Evolutionary conservation across 2,113 vertebrate genomes (phyloP), one percentile per base, ranked within the genome.

Genomic region (Serinus canaria): DNA sequence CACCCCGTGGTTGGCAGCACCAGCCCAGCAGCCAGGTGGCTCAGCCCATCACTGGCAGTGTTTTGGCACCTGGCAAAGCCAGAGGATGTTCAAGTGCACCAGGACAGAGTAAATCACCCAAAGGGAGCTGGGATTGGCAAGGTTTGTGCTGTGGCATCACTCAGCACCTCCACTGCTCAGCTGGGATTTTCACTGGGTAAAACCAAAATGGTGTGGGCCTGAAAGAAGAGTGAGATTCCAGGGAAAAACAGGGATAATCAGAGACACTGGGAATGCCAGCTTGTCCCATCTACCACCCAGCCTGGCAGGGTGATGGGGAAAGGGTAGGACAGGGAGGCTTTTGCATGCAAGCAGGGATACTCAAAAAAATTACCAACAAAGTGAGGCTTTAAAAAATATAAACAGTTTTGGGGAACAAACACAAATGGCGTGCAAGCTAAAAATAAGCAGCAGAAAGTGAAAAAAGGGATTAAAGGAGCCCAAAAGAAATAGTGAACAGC

Each of bases 381-480:
- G 52, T 0, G 23, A 35, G 52, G 24, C 39, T 92, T 90, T 92
- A 68, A 68, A 60, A 79, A 93, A 90, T 41, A 58, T n/a, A 91
- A 96, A 92, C 94, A 92, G 47, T 92, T 62, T 44, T 1, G 64
- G 64, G 67, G 83, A 78, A 83, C 83, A 64, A 67, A 84, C 6
- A 23, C 55, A 52, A 69, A 63, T 2, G 12, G 67, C 1, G 5
- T 9, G 21, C 35, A 28, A 81, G 74, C 74, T 89, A 86, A 91
- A 92, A 95, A 85, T n/a, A 81, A 87, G 87, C 62, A 28, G 78
- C 41, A 6, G 83, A 41, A 55, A 92, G 76, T 39, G 60, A 25
- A 58, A 73, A 75, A 83, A 90, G 52, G 90, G 70, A 87, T 80
- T 85, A 75, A 95, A 97, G 82, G 77, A 92, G 78, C 53, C 68